Base-by-base conservation (phyloP, 2,888 invertebrate genomes). In the Bombylius major region DNA sequence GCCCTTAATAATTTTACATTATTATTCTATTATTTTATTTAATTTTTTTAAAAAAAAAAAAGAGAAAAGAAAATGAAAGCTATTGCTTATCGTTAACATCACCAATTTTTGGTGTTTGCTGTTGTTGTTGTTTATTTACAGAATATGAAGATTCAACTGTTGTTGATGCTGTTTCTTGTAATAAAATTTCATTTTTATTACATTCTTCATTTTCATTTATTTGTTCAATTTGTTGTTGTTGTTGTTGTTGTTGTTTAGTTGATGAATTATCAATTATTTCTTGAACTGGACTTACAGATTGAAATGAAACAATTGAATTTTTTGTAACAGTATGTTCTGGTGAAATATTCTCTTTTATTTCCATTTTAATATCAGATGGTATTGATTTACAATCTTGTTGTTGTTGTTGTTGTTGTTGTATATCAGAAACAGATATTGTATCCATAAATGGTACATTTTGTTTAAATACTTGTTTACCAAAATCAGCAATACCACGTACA, bases 311-410 rank as follows among this genome's bases (percentile, higher is more conserved):
- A 39, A 51, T 47, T 36, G 55, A 47, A 47, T 55, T 55, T 45
- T 46, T 47, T 51, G 55, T 71, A 36, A 73, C 71, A 2, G 81
- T 82, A 55, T 82, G 81, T 62, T 82, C 81, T 0, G 82, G 82
- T 56, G 81, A 81, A 3, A 81, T 80, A 63, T 82, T 82, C 63
- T 82, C 82, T 68, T 82, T 82, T 13, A 82, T 80, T 6, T 79
- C 79, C 62, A 77, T 67, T 52, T 81, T 80, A 5, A 81, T 70
- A 66, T 80, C 79, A 52, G 73, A 76, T 1, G 81, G 79, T 55
- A 82, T 70, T 63, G 78, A 78, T 48, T 79, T 77, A 3, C 65
- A 65, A 61, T 65, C 65, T 55, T 64, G 65, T 56, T 67, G 67
- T 6, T 61, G 61, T 54, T 51, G 56, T 36, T 6, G 56, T 54